Evolutionary conservation across 2,113 vertebrate species (phyloP).

Genomic region (Pseudopodoces humilis): DNA sequence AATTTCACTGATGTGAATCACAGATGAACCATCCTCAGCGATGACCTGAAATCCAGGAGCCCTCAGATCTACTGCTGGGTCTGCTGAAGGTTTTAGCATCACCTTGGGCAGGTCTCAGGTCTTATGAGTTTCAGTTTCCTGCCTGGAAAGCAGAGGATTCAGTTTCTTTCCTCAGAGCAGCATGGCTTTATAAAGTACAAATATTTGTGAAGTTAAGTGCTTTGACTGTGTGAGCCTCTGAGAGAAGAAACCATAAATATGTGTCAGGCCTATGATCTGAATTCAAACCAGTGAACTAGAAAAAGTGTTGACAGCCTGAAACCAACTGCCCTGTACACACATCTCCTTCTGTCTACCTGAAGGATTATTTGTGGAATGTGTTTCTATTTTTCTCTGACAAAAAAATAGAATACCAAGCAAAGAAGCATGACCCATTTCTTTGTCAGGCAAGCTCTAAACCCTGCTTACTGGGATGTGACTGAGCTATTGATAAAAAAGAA

Average conservation of each 20-base stretch:
- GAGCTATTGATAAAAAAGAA: slow-evolving; percentile 36
- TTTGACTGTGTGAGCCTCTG: not conserved
- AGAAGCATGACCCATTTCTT: slow-evolving; percentile 19
- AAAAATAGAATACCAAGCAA: not conserved
- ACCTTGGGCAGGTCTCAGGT: not conserved
- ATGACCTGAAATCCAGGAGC: not conserved
- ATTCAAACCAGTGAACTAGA: slow-evolving; percentile 41
- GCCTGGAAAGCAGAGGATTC: not conserved
- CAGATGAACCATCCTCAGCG: not conserved
- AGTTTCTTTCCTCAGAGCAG: not conserved
- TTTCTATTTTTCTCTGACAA: slow-evolving; percentile 56
- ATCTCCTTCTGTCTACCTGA: slow-evolving; percentile 44
- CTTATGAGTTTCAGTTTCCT: not conserved
- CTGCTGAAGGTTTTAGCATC: not conserved
- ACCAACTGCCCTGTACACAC: slow-evolving; percentile 4
- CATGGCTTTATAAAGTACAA: not conserved
- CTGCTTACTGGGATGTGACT: slow-evolving; percentile 7
- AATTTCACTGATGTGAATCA: not conserved
- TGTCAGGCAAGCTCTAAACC: slow-evolving; percentile 14
- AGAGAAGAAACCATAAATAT: slow-evolving; percentile 23
- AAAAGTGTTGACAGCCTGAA: slow-evolving; percentile 54
- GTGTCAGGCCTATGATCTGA: slow-evolving; percentile 40
- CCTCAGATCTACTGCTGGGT: not conserved
- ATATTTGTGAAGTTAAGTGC: slow-evolving; percentile 13
- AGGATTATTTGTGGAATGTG: slow-evolving; percentile 45